These are phyloP conservation scores for Steinernema feltiae DNA, from an alignment of 1,140 invertebrate genomes.

Conservation along the genomic window DNA sequence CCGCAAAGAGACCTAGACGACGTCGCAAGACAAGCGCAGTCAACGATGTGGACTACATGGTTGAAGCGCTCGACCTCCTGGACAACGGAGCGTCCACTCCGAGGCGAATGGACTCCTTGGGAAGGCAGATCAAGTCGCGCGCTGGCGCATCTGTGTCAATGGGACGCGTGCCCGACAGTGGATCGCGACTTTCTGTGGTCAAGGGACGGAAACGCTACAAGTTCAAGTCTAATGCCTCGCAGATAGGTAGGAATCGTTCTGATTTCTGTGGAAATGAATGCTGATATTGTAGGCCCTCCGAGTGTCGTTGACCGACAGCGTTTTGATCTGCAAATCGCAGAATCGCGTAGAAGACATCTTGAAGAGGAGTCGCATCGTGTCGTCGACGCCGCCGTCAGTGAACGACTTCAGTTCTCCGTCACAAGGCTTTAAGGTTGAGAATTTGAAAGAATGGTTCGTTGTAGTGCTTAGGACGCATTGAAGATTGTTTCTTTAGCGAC, in stretches of 20 bases:
- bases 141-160: not conserved
- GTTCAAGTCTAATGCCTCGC: constrained; percentile 6
- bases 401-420: not conserved
- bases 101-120: not conserved
- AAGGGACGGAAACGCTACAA: not conserved
- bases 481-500: not conserved
- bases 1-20: not conserved
- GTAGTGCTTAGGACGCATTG: not conserved
- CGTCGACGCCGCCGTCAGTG: not conserved
- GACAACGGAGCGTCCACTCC: not conserved
- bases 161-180: not conserved
- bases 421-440: not conserved
- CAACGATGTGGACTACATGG: not conserved
- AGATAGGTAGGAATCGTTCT: not conserved
- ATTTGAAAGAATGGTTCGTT: not conserved
- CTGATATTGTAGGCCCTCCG: not conserved
- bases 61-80: too few relatives aligned
- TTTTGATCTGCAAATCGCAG: not conserved
- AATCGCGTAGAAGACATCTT: not conserved
- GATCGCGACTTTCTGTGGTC: not conserved
- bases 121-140: not conserved
- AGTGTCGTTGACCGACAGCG: not conserved
- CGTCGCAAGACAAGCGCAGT: not conserved
- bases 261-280: not conserved
- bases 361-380: not conserved